phyloP scores from a whole-genome alignment of 2,113 vertebrate species.

The Cercopithecus mona region DNA sequence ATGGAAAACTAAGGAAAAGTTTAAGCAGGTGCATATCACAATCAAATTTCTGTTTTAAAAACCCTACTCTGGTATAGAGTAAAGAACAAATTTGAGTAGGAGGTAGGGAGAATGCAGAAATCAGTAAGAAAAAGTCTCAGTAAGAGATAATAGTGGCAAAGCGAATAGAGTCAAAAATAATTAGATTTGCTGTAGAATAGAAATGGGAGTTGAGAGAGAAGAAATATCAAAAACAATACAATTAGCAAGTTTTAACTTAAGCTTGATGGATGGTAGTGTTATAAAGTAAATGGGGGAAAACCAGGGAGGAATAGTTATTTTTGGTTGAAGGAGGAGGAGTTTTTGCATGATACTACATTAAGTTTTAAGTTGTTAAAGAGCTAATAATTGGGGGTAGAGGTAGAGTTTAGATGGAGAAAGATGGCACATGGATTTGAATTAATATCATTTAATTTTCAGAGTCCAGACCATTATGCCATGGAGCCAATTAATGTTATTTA shows the following conservation, averaged over 20 bases:
- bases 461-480: not conserved
- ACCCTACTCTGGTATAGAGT: not conserved
- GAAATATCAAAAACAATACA: not conserved
- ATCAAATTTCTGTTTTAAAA: not conserved
- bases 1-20: not conserved
- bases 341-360: not conserved
- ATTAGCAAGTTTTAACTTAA: not conserved
- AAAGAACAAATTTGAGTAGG: not conserved
- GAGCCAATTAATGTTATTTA: not conserved
- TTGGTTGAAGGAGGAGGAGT: not conserved
- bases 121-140: not conserved
- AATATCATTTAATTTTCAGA: not conserved
- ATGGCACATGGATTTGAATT: not conserved
- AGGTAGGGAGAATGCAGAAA: not conserved
- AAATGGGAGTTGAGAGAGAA: not conserved
- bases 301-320: not conserved
- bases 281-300: not conserved
- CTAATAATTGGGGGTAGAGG: not conserved
- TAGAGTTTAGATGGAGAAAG: not conserved
- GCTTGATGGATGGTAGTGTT: not conserved
- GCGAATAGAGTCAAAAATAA: not conserved
- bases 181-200: not conserved
- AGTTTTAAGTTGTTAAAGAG: not conserved
- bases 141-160: not conserved
- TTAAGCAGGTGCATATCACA: not conserved